Evolutionary conservation across 2,113 vertebrate species (phyloP).

Genomic region (Myiagra hebetior): DNA sequence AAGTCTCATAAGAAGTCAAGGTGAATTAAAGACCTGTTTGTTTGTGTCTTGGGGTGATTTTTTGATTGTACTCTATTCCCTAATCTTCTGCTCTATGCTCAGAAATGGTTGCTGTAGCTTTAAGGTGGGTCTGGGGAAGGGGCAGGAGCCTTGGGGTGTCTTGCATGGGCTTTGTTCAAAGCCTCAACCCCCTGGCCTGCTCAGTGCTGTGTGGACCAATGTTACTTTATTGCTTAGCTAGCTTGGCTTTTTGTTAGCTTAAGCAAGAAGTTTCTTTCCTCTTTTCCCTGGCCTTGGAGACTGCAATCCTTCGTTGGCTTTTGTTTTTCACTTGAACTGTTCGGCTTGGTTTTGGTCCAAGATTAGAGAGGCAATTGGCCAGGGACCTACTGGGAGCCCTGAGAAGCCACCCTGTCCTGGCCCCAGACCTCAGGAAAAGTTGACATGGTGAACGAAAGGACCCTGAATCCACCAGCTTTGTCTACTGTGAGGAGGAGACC

Average conservation of each 20-base stretch:
- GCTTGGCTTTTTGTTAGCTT: neutral
- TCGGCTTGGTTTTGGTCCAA: neutral
- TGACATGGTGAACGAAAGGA: neutral
- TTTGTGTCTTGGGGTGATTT: neutral
- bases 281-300: neutral
- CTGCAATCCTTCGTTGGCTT: neutral
- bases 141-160: neutral
- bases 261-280: neutral
- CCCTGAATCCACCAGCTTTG: neutral
- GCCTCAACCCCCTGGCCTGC: neutral
- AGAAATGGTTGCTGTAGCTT: neutral
- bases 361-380: neutral
- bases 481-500: neutral
- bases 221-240: neutral
- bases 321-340: neutral
- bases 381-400: neutral
- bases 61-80: neutral
- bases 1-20: neutral
- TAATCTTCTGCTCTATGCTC: neutral
- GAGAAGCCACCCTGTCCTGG: neutral
- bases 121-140: neutral
- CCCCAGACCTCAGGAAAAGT: neutral
- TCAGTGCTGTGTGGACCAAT: accelerated
- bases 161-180: neutral
- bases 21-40: neutral